A percentile compares a stretch with the other conserved stretches of the same genome.
These are phyloP conservation scores for Dioctria linearis DNA, from an alignment of 2,888 invertebrate genomes.

Conservation along the genomic window DNA sequence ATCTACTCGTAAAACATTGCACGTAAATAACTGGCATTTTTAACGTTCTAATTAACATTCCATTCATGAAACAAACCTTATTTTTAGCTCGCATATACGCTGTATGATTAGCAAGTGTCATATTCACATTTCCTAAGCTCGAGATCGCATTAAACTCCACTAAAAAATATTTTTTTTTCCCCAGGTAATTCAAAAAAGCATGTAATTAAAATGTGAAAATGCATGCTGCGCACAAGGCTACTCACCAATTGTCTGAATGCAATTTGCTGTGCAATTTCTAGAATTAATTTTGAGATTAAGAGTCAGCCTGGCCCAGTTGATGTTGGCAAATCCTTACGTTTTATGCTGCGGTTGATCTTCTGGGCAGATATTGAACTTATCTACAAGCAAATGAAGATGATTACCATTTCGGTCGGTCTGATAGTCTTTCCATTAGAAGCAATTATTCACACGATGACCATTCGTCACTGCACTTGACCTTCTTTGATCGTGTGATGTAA, in stretches of 20 bases:
- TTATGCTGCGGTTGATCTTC: slow-evolving; percentile 16
- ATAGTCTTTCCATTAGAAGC: slow-evolving; percentile 27
- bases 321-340: background rate
- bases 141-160: background rate
- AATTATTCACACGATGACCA: slow-evolving; percentile 34
- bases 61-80: background rate
- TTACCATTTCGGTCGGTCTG: background rate
- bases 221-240: background rate
- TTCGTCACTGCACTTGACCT: slow-evolving; percentile 33
- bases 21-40: background rate
- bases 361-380: slow-evolving; percentile 3
- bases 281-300: slow-evolving; percentile 16
- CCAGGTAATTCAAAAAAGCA: slow-evolving; percentile 4
- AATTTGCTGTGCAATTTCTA: slow-evolving; percentile 14
- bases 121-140: background rate
- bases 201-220: slow-evolving; percentile 7
- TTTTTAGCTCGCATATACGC: background rate
- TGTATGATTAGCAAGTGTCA: slow-evolving; percentile 5
- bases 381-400: background rate
- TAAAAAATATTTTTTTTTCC: background rate
- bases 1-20: background rate
- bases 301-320: background rate
- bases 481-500: slow-evolving; percentile 19
- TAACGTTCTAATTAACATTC: background rate
- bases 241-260: slow-evolving; percentile 3